phyloP scores from a whole-genome alignment of 2,888 invertebrate genomes.

The Sarcophaga carnaria region DNA sequence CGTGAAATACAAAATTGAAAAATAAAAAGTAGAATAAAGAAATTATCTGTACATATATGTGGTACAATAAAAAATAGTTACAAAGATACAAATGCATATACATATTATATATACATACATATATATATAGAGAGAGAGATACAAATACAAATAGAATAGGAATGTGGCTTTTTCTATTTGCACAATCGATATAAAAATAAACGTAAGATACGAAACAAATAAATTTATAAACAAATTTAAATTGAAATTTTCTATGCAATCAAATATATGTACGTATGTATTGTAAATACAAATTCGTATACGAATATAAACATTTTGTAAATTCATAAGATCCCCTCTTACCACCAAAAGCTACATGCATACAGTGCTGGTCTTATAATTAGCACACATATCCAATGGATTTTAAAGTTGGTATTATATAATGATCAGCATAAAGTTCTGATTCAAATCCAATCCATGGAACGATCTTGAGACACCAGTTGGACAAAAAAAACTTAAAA shows the following conservation, averaged over 20 bases:
- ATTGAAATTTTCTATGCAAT: constrained; percentile 63
- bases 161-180: constrained; percentile 26
- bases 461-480: no score
- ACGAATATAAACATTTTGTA: constrained; percentile 25
- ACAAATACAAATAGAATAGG: constrained; percentile 4
- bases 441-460: no score
- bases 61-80: neutral
- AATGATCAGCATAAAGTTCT: no score
- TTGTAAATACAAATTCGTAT: constrained; percentile 41
- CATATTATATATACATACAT: neutral
- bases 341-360: no score
- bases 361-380: no score
- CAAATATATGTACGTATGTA: constrained; percentile 21
- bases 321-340: no score
- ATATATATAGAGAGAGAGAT: constrained; percentile 2
- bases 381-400: no score
- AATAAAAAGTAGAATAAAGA: constrained; percentile 12
- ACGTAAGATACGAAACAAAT: constrained; percentile 8
- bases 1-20: neutral
- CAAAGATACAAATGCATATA: neutral
- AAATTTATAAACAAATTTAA: constrained; percentile 52
- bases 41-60: constrained; percentile 14
- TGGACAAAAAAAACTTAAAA: no score
- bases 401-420: no score
- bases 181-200: constrained; percentile 13